Conservation (phyloP, 2,888 invertebrate species). For the Antheraea assamensis region DNA sequence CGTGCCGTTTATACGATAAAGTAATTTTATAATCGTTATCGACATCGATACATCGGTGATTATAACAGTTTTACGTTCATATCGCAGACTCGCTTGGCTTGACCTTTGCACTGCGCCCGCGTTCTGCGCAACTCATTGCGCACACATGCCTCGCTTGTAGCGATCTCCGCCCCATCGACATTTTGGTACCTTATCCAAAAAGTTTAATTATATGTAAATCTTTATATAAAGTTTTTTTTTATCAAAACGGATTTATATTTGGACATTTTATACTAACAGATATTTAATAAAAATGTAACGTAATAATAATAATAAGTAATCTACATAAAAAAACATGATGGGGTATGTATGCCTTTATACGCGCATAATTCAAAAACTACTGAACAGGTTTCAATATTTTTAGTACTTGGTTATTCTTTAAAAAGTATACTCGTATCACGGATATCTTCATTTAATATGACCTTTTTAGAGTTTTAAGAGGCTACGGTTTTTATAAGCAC, state of each 20-base stretch:
- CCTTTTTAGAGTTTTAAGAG: too few relatives aligned
- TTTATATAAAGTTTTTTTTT: neutral
- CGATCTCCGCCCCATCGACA: constrained; percentile 66
- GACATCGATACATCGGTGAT: neutral
- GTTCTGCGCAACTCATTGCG: constrained; percentile 42
- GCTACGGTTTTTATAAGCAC: too few relatives aligned
- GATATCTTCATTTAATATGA: too few relatives aligned
- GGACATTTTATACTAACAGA: neutral
- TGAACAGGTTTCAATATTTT: too few relatives aligned
- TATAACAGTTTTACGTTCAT: constrained; percentile 1
- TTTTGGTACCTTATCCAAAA: constrained; percentile 53
- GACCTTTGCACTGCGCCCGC: constrained; percentile 68
- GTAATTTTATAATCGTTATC: neutral
- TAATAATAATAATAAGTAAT: too few relatives aligned
- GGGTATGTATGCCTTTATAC: too few relatives aligned
- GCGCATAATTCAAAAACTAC: too few relatives aligned
- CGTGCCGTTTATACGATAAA: neutral
- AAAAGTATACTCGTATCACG: too few relatives aligned
- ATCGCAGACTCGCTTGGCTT: constrained; percentile 59
- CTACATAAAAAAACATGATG: too few relatives aligned
- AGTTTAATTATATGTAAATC: neutral
- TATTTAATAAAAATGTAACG: too few relatives aligned
- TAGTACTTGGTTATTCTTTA: too few relatives aligned
- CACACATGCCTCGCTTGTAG: constrained; percentile 41
- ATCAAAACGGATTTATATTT: neutral